These are phyloP conservation scores for Gymnogyps californianus DNA, from an alignment of 2,113 vertebrate species.

Conservation along the genomic window DNA sequence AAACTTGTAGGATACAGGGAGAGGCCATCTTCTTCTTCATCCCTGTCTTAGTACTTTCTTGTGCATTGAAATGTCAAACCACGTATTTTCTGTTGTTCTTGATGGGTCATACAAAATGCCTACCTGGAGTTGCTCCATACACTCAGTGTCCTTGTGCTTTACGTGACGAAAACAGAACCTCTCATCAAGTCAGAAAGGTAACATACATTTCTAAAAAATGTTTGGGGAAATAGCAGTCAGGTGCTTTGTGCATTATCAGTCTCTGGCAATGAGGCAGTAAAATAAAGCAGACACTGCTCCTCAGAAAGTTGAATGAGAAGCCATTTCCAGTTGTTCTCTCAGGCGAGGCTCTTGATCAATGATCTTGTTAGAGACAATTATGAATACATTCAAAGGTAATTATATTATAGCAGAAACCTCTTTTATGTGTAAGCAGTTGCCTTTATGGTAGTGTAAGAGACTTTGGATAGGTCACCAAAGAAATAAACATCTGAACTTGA, in stretches of 20 bases:
- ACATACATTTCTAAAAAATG: background rate
- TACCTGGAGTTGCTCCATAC: background rate
- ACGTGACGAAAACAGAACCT: background rate
- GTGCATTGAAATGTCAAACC: background rate
- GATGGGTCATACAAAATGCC: background rate
- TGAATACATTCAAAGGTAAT: slow-evolving; percentile 28
- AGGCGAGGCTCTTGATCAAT: slow-evolving; percentile 5
- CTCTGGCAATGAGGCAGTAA: background rate
- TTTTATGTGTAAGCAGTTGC: slow-evolving; percentile 10
- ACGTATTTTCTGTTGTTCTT: background rate
- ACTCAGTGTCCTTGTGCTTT: background rate
- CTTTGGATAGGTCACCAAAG: slow-evolving; percentile 8
- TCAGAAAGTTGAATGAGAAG: background rate
- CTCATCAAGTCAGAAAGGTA: background rate
- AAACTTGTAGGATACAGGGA: background rate
- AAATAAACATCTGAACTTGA: slow-evolving; percentile 50
- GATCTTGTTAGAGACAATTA: background rate
- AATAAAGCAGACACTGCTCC: background rate
- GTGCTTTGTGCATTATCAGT: background rate
- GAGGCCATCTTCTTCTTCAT: background rate
- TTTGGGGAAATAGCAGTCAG: background rate
- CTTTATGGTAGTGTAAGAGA: slow-evolving; percentile 1
- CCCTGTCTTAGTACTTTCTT: background rate
- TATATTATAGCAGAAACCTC: slow-evolving; percentile 19
- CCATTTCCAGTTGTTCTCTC: slow-evolving; percentile 16